phyloP scores from a whole-genome alignment of 2,797 vertebrate species.

The Peromyscus nudipes region DNA sequence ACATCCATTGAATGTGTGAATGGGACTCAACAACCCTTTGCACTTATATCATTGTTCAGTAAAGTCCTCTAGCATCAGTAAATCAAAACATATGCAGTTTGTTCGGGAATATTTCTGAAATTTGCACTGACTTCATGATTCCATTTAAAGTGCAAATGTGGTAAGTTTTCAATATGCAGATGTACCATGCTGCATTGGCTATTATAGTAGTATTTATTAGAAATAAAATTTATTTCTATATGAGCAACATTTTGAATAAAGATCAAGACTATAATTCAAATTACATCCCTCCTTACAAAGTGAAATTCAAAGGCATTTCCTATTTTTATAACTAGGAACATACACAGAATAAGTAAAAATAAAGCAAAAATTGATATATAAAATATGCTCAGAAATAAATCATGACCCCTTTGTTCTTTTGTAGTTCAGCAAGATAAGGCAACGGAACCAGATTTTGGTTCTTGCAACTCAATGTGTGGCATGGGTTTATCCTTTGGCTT shows the following conservation, averaged over 20 bases:
- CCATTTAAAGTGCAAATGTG: constrained; percentile 51
- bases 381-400: constrained; percentile 69
- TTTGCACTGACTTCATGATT: constrained; percentile 63
- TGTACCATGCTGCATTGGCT: constrained; percentile 45
- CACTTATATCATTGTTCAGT: constrained; percentile 65
- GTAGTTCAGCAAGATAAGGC: constrained; percentile 42
- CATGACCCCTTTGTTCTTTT: constrained; percentile 60
- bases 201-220: constrained; percentile 47
- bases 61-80: constrained; percentile 70
- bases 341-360: constrained; percentile 13
- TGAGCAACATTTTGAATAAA: constrained; percentile 64
- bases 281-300: constrained; percentile 7
- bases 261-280: not conserved
- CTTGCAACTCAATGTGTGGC: not conserved
- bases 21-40: constrained; percentile 63
- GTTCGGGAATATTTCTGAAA: constrained; percentile 71
- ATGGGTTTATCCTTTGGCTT: constrained; percentile 84
- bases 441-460: not conserved
- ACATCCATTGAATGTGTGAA: constrained; percentile 16
- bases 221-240: constrained; percentile 45
- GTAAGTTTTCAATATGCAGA: constrained; percentile 18
- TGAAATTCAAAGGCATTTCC: not conserved
- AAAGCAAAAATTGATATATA: not conserved
- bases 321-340: constrained; percentile 9
- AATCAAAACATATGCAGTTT: constrained; percentile 75